A percentile compares a stretch with the other conserved stretches of the same genome.
Evolutionary conservation across 2,113 vertebrate species (phyloP).

Genomic region (western clawed frog (Xenopus tropicalis)): UCB_Xtro_10.0 CM004446.2:78070001-78070500

Average conservation of each 20-base stretch:
- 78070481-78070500: not conserved
- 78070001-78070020: conserved; percentile 23
- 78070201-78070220: conserved; percentile 47
- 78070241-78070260: conserved; percentile 53
- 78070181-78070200: conserved; percentile 55
- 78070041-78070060: conserved; percentile 40
- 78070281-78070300: not conserved
- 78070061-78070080: conserved; percentile 28
- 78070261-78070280: conserved; percentile 37
- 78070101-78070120: conserved; percentile 44
- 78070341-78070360: conserved; percentile 19
- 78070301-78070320: conserved; percentile 8
- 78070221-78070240: conserved; percentile 54
- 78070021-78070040: conserved; percentile 36
- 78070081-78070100: conserved; percentile 30
- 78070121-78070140: conserved; percentile 48
- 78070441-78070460: too few relatives aligned
- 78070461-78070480: too few relatives aligned
- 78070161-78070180: conserved; percentile 52
- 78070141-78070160: conserved; percentile 56
- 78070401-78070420: too few relatives aligned
- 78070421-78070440: too few relatives aligned
- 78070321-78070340: conserved; percentile 54
- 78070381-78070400: not conserved
- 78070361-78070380: not conserved